phyloP scores from a whole-genome alignment of 2,113 vertebrate genomes.

The Arenaria interpres region DNA sequence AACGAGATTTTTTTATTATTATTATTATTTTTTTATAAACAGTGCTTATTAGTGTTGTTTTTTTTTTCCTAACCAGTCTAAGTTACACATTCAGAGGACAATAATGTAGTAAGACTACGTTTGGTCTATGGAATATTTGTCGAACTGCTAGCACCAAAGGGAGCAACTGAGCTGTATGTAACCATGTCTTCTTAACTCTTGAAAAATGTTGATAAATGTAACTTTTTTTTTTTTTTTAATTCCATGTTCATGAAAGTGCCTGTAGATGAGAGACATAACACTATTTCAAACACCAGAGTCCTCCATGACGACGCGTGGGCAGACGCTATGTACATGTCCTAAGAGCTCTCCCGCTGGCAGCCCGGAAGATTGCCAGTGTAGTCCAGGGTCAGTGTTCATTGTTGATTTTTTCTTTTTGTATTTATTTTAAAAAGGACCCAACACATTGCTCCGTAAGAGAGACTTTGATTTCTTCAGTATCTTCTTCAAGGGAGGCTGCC shows the following conservation, averaged over 20 bases:
- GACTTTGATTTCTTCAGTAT: not conserved
- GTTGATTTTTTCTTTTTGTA: not conserved
- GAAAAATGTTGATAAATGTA: constrained; percentile 7
- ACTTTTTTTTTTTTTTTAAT: constrained; percentile 24
- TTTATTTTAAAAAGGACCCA: constrained; percentile 12
- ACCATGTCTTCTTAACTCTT: constrained; percentile 11
- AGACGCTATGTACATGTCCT: not conserved
- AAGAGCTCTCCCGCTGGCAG: constrained; percentile 16
- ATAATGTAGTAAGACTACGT: constrained; percentile 42
- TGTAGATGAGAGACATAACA: constrained; percentile 67
- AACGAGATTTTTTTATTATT: constrained; percentile 24
- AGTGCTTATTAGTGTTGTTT: constrained; percentile 50
- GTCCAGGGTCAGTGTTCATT: not conserved
- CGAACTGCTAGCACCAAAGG: constrained; percentile 75
- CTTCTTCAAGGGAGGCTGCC: not conserved
- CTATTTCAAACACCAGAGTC: constrained; percentile 55
- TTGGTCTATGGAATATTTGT: constrained; percentile 62
- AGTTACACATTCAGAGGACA: constrained; percentile 68
- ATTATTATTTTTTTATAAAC: constrained; percentile 32
- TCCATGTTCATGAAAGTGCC: constrained; percentile 70
- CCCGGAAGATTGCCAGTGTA: not conserved
- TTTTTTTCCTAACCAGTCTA: constrained; percentile 46
- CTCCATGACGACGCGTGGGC: not conserved
- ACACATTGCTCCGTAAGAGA: not conserved
- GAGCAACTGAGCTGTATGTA: constrained; percentile 43